These are phyloP conservation scores for Cercopithecus mona DNA, from an alignment of 2,113 vertebrate genomes.

Conservation along the genomic window DNA sequence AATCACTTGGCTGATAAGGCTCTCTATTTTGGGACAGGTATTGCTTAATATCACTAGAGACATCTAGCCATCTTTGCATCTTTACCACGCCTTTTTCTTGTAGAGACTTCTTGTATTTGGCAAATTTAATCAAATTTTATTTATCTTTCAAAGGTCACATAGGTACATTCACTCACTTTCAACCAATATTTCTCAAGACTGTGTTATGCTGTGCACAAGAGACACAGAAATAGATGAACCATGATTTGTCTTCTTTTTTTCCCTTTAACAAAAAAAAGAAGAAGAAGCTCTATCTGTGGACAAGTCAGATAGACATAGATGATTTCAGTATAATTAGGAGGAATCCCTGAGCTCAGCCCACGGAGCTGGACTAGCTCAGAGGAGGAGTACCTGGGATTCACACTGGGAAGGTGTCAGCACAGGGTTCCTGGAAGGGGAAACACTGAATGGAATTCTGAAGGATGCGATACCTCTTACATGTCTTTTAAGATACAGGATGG, in stretches of 20 bases:
- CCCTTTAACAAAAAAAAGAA: too few relatives aligned
- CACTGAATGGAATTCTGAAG: background rate
- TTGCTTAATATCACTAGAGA: background rate
- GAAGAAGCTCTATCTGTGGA: background rate
- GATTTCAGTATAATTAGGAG: background rate
- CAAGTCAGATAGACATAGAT: background rate
- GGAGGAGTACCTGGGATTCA: fast-evolving
- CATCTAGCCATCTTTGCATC: too few relatives aligned
- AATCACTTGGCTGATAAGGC: background rate
- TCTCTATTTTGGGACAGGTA: background rate
- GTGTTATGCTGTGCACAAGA: background rate
- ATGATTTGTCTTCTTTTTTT: background rate
- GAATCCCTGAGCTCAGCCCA: background rate
- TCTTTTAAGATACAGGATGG: background rate
- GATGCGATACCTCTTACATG: fast-evolving
- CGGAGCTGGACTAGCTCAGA: background rate
- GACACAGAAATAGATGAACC: background rate
- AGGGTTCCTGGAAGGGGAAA: background rate
- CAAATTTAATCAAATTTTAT: background rate
- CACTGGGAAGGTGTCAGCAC: background rate
- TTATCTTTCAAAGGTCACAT: background rate
- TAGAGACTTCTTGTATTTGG: background rate
- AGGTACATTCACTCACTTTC: background rate
- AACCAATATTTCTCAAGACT: background rate
- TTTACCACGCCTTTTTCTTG: background rate